phyloP scores from a whole-genome alignment of 1,140 invertebrate genomes.

The Lasioglossum baleicum region DNA sequence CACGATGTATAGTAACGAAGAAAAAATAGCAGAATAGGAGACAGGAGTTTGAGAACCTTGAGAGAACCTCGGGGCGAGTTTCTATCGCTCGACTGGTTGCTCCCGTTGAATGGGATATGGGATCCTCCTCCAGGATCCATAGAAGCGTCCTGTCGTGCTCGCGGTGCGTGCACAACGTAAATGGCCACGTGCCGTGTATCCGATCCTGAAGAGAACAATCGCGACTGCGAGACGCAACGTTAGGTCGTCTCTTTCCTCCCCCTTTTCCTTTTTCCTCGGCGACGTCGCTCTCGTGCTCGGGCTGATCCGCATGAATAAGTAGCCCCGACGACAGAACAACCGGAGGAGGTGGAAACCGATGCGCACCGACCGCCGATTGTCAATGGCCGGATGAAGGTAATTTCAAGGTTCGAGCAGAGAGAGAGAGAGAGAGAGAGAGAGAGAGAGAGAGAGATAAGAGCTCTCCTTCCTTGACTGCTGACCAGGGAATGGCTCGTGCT shows the following conservation, averaged over 20 bases:
- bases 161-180: conserved; percentile 21
- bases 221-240: background rate
- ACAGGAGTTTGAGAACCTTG: too few species aligned
- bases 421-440: background rate
- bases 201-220: conserved; percentile 26
- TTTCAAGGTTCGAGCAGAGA: conserved; percentile 38
- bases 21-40: too few species aligned
- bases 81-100: background rate
- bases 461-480: background rate
- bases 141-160: background rate
- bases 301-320: conserved; percentile 43
- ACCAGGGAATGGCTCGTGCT: background rate
- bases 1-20: too few species aligned
- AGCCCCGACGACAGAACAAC: background rate
- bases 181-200: conserved; percentile 37
- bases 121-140: background rate
- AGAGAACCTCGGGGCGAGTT: too few species aligned
- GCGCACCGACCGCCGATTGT: conserved; percentile 27
- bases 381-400: conserved; percentile 41
- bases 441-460: background rate
- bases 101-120: background rate
- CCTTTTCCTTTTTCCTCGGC: background rate
- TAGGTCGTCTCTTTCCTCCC: background rate
- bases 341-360: conserved; percentile 5
- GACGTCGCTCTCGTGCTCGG: conserved; percentile 6